A percentile compares a stretch with the other conserved stretches of the same genome.
Evolutionary conservation across 2,797 vertebrate genomes (phyloP).

Genomic region (Kryptopterus vitreolus): DNA sequence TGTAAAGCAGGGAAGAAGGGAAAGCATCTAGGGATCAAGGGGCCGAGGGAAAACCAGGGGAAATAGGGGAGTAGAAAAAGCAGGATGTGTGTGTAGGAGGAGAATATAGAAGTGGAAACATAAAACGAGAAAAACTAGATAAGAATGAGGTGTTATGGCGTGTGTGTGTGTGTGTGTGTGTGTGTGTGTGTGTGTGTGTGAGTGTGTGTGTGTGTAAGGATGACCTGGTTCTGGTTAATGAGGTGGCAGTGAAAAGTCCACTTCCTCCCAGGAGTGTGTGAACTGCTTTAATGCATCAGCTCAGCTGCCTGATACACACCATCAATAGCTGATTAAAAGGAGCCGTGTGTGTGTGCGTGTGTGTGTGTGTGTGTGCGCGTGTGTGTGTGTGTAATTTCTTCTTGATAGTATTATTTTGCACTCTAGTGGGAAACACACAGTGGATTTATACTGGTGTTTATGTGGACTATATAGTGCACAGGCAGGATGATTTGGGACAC

Average conservation of each 20-base stretch:
- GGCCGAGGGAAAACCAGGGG: not conserved
- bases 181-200: constrained; percentile 13
- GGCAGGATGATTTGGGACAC: not conserved
- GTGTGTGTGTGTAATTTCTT: not conserved
- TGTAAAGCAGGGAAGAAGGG: not conserved
- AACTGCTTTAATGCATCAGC: constrained; percentile 60
- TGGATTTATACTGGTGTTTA: not conserved
- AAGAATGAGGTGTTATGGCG: not conserved
- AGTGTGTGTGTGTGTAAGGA: not conserved
- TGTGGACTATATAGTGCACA: not conserved
- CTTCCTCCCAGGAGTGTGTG: constrained; percentile 52
- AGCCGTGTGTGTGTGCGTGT: not conserved
- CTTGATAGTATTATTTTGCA: not conserved
- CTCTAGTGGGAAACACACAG: no score
- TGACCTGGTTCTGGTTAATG: constrained; percentile 50
- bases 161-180: constrained; percentile 6
- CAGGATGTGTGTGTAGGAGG: not conserved
- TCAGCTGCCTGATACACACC: constrained; percentile 62
- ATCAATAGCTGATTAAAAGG: constrained; percentile 61
- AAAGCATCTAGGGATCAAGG: not conserved
- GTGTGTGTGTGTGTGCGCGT: constrained; percentile 14
- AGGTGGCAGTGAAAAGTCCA: constrained; percentile 36
- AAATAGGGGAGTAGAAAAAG: not conserved
- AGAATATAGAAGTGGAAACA: constrained; percentile 1
- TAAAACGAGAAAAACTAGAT: not conserved